Base-by-base conservation (phyloP, 2,888 invertebrate genomes). In the Melanotus villosus region DNA sequence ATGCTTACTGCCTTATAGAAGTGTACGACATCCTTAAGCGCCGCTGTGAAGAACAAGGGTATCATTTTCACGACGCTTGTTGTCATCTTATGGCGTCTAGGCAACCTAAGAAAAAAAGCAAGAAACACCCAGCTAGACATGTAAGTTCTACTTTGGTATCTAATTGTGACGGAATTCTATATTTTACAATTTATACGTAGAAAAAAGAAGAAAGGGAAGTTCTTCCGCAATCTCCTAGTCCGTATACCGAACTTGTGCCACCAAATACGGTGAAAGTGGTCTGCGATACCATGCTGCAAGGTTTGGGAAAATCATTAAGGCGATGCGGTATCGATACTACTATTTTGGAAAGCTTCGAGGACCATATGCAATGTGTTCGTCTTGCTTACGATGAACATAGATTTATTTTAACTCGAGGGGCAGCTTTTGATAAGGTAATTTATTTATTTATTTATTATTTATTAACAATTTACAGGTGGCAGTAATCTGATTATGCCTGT, bases 1-100 rank as follows among this genome's bases (percentile, higher is more conserved):
- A 98, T 87, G 96, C 97, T 0, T 92, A 90, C 85, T 95, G 96
- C 77, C 86, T 98, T 65, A 82, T 97, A 75, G 90, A 95, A 85
- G 88, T 96, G 34, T 95, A 94, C 84, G 87, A 91, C 60, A 89
- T 88, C 47, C 83, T 97, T 41, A 86, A 87, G 75, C 66, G 75
- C 21, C 84, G 86, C 68, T 87, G 86, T 75, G 80, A 81, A 60
- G 82, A 86, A 58, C 87, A 87, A 75, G 81, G 85, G 30, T 88
- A 91, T 65, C 87, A 89, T 60, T 91, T 92, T 83, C 88, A 89
- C 68, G 90, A 91, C 76, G 86, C 89, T 68, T 90, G 90, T 76
- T 87, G 87, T 80, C 87, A 88, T 80, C 81, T 90, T 62, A 87
- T 88, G 87, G 79, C 87, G 80, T 84, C 87, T 58, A 88, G 87